These are phyloP conservation scores for Pelvicachromis taeniatus DNA, from an alignment of 2,113 vertebrate species.

Conservation along the genomic window DNA sequence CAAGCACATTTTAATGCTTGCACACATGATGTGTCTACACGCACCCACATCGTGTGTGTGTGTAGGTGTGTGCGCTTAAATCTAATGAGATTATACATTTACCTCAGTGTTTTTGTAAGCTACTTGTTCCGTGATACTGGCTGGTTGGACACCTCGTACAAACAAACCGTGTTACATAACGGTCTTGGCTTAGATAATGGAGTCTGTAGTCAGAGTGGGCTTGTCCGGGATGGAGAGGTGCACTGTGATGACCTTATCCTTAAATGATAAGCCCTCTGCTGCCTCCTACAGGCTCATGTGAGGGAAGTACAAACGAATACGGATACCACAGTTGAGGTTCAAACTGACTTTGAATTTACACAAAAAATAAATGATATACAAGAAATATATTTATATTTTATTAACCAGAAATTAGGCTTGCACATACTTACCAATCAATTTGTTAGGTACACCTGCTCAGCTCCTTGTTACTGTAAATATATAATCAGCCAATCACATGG, in stretches of 20 bases:
- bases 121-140: background rate
- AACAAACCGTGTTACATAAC: background rate
- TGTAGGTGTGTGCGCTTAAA: background rate
- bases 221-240: constrained; percentile 43
- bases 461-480: background rate
- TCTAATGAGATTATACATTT: background rate
- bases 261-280: constrained; percentile 39
- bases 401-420: background rate
- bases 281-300: constrained; percentile 35
- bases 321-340: background rate
- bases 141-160: background rate
- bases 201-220: constrained; percentile 3
- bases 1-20: background rate
- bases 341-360: background rate
- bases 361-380: background rate
- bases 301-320: background rate
- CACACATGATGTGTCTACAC: background rate
- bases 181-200: background rate
- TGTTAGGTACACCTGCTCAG: background rate
- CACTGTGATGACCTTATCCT: constrained; percentile 66
- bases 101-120: background rate
- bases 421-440: background rate
- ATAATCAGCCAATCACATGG: background rate
- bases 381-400: background rate
- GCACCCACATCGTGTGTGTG: background rate